Conservation (phyloP, 2,797 vertebrate genomes). For the Poecilia wingei region DNA sequence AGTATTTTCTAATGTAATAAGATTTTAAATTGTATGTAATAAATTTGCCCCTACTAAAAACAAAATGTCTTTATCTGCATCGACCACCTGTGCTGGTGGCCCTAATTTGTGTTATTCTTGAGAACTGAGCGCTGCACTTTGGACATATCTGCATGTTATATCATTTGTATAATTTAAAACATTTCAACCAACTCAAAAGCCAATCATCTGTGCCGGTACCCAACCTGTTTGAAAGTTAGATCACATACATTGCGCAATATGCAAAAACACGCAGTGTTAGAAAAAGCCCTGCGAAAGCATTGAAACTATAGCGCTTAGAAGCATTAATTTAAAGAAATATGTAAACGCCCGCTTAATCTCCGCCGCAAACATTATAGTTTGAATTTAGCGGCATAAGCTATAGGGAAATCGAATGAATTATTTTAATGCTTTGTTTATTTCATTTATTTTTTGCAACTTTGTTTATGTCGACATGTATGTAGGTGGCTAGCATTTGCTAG, state of each 20-base stretch:
- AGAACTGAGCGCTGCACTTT: neutral
- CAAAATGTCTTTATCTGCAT: neutral
- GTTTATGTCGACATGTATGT: slow-evolving; percentile 21
- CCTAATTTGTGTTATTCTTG: neutral
- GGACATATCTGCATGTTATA: neutral
- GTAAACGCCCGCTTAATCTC: neutral
- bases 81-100: neutral
- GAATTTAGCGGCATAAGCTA: neutral
- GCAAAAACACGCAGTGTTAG: neutral
- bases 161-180: neutral
- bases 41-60: neutral
- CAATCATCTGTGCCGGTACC: neutral
- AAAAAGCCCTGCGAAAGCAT: neutral
- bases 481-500: slow-evolving; percentile 16
- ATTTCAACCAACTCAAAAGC: neutral
- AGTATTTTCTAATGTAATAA: neutral
- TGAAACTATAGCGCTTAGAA: neutral
- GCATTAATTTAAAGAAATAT: neutral
- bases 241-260: no score
- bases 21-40: neutral
- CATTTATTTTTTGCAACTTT: neutral
- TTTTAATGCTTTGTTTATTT: neutral
- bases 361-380: neutral
- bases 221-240: neutral
- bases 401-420: neutral